A percentile compares a stretch with the other conserved stretches of the same genome.
These are phyloP conservation scores for Meandrina meandrites DNA, from an alignment of 92 coral and sea anemone species.

Conservation along the genomic window DNA sequence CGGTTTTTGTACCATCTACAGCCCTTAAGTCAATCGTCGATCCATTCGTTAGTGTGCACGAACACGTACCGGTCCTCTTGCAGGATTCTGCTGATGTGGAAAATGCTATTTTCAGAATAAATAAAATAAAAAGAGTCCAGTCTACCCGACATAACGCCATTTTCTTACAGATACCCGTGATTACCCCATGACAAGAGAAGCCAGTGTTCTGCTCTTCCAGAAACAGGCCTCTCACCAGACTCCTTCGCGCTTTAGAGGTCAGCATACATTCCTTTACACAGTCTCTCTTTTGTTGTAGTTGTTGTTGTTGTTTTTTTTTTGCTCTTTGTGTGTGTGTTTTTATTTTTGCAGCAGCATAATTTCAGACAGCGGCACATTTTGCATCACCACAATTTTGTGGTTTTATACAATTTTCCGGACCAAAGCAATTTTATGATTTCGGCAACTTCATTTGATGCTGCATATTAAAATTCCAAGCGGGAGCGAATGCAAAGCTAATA, in stretches of 20 bases:
- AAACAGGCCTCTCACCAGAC: not conserved
- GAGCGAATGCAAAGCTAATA: no score
- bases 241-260: not conserved
- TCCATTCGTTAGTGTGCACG: slow-evolving; percentile 7
- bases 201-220: not conserved
- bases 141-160: not conserved
- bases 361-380: no score
- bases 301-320: no score
- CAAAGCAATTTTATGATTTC: no score
- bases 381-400: no score
- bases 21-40: not conserved
- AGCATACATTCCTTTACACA: no score
- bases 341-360: no score
- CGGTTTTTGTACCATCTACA: not conserved
- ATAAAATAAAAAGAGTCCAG: not conserved
- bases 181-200: not conserved
- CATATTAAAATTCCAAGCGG: no score
- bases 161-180: not conserved
- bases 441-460: no score
- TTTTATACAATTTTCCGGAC: no score
- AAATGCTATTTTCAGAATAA: not conserved
- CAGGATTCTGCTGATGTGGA: slow-evolving; percentile 13
- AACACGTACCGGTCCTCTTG: not conserved
- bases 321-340: no score
- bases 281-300: no score